phyloP scores from a whole-genome alignment of 2,797 vertebrate genomes.

The Spinus olivaceus region DNA sequence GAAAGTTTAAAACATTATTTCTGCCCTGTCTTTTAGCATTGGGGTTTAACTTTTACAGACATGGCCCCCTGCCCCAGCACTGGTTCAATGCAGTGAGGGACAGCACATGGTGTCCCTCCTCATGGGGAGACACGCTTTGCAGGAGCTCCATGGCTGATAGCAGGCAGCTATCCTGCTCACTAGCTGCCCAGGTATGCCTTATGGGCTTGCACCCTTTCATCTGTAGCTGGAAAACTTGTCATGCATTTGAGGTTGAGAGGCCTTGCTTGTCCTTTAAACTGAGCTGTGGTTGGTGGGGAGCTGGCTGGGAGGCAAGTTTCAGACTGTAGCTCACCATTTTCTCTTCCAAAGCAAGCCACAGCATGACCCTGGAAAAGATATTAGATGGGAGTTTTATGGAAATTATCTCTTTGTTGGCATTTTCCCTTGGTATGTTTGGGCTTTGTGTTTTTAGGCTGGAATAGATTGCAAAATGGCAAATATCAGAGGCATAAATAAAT shows the following conservation, averaged over 20 bases:
- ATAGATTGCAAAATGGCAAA: not conserved
- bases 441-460: not conserved
- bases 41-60: not conserved
- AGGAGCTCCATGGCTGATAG: not conserved
- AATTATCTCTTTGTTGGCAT: not conserved
- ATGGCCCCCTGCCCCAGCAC: not conserved
- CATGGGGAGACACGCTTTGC: not conserved
- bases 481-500: not conserved
- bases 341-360: not conserved
- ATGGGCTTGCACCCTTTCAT: not conserved
- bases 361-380: not conserved
- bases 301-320: not conserved
- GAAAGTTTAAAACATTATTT: not conserved
- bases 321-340: not conserved
- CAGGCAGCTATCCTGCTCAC: not conserved
- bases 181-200: not conserved
- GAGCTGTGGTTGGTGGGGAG: not conserved
- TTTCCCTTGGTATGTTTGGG: not conserved
- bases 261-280: not conserved
- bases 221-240: not conserved
- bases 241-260: not conserved
- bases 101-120: accelerated
- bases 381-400: not conserved
- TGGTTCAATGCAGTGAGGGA: accelerated
- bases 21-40: not conserved